These are phyloP conservation scores for Auanema sp. DNA, from an alignment of 2,888 invertebrate genomes.

Conservation along the genomic window DNA sequence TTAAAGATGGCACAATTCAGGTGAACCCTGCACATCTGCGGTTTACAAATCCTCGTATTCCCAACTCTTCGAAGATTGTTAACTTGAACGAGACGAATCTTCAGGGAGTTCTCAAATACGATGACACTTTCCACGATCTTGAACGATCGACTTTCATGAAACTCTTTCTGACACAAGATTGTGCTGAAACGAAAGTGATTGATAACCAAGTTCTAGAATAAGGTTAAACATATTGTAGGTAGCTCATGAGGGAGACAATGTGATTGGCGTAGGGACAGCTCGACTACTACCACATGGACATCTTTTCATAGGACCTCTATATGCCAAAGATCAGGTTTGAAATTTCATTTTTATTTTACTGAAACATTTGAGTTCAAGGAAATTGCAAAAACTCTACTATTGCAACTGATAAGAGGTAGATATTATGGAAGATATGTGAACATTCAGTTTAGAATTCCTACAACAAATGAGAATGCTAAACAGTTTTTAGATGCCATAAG, in stretches of 20 bases:
- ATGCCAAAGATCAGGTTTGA: slow-evolving; percentile 10
- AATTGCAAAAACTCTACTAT: too few species aligned
- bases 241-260: not conserved
- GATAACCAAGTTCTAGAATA: not conserved
- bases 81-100: slow-evolving; percentile 5
- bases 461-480: too few species aligned
- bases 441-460: too few species aligned
- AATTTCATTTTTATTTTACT: not conserved
- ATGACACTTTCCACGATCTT: slow-evolving; percentile 9
- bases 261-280: slow-evolving; percentile 15
- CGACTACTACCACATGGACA: slow-evolving; percentile 13
- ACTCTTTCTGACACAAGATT: slow-evolving; percentile 11
- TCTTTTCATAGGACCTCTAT: slow-evolving; percentile 17
- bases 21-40: not conserved
- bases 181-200: slow-evolving; percentile 12
- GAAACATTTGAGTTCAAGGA: too few species aligned
- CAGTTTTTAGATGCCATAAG: too few species aligned
- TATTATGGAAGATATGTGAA: too few species aligned
- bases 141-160: slow-evolving; percentile 10
- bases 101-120: slow-evolving; percentile 10
- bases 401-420: too few species aligned
- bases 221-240: slow-evolving; percentile 4
- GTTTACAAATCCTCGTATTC: not conserved
- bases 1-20: not conserved
- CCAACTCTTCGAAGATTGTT: not conserved